Base-by-base conservation (phyloP, 2,888 invertebrate species). In the Pharmacophagus antenor region DNA sequence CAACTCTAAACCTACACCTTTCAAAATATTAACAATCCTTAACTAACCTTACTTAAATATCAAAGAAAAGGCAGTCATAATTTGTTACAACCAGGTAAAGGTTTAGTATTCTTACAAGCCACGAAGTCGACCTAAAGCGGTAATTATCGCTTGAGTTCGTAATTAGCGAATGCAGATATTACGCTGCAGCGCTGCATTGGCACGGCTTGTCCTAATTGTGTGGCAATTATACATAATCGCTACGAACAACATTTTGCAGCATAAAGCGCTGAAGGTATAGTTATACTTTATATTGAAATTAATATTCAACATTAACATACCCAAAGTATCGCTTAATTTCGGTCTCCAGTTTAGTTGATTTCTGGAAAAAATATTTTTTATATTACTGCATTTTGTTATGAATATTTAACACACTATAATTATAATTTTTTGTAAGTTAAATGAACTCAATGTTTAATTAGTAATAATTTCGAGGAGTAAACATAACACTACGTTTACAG, bases 81-180 rank as follows among this genome's bases (percentile, higher is more conserved):
- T 51, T 63, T 47, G 23, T 53, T 54, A 58, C 46, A 44, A n/a
- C 21, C 12, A 47, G 20, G 23, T 44, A 48, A 58, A 44, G 21
- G 46, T 53, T 41, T 47, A 47, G 52, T 56, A 57, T 62, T 58
- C 58, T 63, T 65, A 64, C 69, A 69, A 72, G 71, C 70, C 76
- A 77, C 77, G 79, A 74, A 71, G 71, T 72, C 76, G 74, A 77
- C 75, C 74, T 71, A 63, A 74, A 72, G 72, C 71, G 62, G 67
- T 72, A 80, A 84, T 85, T 84, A 85, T 82, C 80, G 78, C 80
- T 77, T 75, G 79, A 80, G 78, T 79, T 77, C 68, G 76, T 82
- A 82, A 85, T 85, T 82, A 84, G 79, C 73, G 70, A 70, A 77
- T 80, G 76, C 78, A 79, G 74, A 77, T 76, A 80, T 76, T 71